Evolutionary conservation across 2,888 invertebrate species (phyloP).

Genomic region (Limnephilus rhombicus): DNA sequence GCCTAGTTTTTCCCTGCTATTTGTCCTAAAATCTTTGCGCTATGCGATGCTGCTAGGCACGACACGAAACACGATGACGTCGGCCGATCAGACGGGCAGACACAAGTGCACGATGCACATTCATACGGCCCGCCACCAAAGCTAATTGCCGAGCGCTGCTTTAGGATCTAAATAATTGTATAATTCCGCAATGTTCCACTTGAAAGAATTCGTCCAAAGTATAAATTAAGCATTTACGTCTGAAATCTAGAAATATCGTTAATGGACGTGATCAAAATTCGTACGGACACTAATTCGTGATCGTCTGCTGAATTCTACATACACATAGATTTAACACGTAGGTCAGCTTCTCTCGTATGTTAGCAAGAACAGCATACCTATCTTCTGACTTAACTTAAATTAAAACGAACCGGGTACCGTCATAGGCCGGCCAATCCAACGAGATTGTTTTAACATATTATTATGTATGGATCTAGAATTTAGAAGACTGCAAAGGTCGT

Average conservation of each 20-base stretch:
- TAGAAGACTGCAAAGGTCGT: background rate
- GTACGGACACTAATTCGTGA: background rate
- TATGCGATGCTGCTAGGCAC: too few relatives aligned
- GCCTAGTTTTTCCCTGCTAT: too few relatives aligned
- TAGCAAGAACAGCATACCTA: background rate
- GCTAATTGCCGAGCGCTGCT: background rate
- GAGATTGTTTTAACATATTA: background rate
- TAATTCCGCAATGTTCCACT: background rate
- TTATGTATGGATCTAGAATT: background rate
- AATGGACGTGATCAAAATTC: background rate
- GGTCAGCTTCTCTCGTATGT: background rate
- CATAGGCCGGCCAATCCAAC: background rate
- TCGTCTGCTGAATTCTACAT: background rate
- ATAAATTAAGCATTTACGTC: background rate
- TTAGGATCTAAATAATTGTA: background rate
- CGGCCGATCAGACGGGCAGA: too few relatives aligned
- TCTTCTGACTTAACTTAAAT: background rate
- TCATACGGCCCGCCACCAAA: too few relatives aligned
- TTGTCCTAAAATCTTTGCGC: too few relatives aligned
- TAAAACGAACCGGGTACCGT: background rate
- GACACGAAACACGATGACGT: too few relatives aligned
- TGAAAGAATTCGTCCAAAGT: background rate
- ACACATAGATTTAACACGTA: background rate
- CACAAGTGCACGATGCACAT: too few relatives aligned
- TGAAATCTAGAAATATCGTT: slow-evolving; percentile 1